Evolutionary conservation across 2,797 vertebrate genomes (phyloP), one percentile per base, ranked within the genome.

Genomic region (Typhlichthys eigenmanni): DNA sequence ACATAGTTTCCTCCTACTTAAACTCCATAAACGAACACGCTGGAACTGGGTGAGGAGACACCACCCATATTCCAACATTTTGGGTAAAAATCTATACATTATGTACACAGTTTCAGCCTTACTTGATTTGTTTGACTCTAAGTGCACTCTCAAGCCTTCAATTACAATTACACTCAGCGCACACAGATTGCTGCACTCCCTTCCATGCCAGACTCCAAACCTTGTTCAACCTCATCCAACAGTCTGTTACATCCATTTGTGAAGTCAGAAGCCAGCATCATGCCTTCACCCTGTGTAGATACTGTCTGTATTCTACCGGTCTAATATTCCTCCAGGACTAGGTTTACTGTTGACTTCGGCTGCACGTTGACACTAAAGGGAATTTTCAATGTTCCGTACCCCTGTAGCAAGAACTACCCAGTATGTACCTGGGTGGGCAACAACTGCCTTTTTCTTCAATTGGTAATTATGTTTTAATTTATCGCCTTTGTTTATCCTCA

Each of bases 381-480:
- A 9, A 9, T 38, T 2, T 69, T 65, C 38, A 51, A 24, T 64
- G 57, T 55, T 62, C 4, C 16, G 16, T 45, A 14, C 57, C 66
- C 16, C 71, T 67, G 2, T 29, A 63, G 59, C 48, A 58, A 77
- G 68, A 29, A 0, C 34, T 3, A 11, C 14, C 65, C 53, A 38
- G 68, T 34, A 67, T 72, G 76, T 60, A n/a, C 24, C 50, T 64
- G 24, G 32, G 10, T 46, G 34, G 29, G 60, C 17, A 10, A 8
- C 16, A 0, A 2, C 24, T 32, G 12, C 47, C 5, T 12, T 8
- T 24, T 43, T 5, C 60, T 43, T 61, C 49, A 14, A 49, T 62
- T 7, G 54, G 16, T 32, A 48, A 29, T 58, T 47, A 5, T 2
- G 10, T 45, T 9, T n/a, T 47, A 12, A 5, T 57, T 12, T 16